Percentiles rank a stretch among this genome's conserved stretches.
phyloP scores from a whole-genome alignment of 1,140 invertebrate species.

The Procambarus virginalis region DNA sequence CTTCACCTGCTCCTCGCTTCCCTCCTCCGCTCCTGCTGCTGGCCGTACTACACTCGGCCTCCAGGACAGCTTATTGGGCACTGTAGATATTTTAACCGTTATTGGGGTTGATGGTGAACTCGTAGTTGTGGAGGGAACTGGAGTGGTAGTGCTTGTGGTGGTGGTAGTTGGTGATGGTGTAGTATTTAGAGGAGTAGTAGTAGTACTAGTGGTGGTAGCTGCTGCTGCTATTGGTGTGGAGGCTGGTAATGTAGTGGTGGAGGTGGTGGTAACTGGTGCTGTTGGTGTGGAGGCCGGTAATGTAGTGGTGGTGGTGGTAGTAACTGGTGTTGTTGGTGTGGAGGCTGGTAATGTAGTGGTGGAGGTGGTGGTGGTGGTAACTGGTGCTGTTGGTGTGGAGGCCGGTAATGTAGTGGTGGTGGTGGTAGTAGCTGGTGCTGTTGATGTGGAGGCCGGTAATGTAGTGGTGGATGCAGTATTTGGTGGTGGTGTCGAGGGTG shows the following conservation, averaged over 20 bases:
- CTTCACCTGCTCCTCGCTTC: not conserved
- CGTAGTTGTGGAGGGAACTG: not conserved
- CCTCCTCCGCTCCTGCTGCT: not conserved
- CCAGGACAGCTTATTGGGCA: no score
- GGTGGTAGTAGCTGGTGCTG: not conserved
- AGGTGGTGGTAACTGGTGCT: not conserved
- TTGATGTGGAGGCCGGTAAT: not conserved
- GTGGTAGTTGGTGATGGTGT: not conserved
- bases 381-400: not conserved
- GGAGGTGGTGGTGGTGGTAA: not conserved
- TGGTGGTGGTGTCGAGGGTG: not conserved
- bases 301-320: not conserved
- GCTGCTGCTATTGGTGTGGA: not conserved
- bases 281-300: not conserved
- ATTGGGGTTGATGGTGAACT: no score
- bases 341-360: slow-evolving; percentile 1
- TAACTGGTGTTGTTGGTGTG: not conserved
- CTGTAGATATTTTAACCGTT: no score
- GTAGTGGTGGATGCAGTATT: not conserved
- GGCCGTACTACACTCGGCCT: not conserved
- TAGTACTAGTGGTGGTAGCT: not conserved
- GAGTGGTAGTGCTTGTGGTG: not conserved
- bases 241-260: not conserved
- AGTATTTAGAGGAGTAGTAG: not conserved
- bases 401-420: not conserved